Conservation (phyloP, 2,797 vertebrate species). For the Graptemys geographica region DNA sequence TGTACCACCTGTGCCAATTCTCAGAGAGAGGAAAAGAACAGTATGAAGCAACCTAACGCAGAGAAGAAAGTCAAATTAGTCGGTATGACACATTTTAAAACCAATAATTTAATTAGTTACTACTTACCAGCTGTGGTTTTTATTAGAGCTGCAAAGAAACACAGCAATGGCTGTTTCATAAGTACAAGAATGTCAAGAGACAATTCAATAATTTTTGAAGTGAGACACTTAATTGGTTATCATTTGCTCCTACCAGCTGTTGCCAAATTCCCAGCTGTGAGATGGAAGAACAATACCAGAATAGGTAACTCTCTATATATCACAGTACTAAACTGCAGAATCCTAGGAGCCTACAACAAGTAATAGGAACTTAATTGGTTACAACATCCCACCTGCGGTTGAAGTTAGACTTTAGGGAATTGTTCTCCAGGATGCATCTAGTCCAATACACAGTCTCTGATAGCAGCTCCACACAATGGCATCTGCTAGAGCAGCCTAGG, state of each 20-base stretch:
- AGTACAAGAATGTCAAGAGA: not conserved
- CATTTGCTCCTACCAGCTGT: not conserved
- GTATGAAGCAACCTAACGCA: not conserved
- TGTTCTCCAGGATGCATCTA: not conserved
- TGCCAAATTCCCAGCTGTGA: not conserved
- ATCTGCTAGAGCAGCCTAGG: not conserved
- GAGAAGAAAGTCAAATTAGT: not conserved
- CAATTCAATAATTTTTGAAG: not conserved
- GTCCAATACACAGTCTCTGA: accelerated
- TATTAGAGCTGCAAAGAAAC: not conserved
- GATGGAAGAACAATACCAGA: not conserved
- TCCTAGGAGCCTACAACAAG: not conserved
- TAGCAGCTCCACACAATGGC: not conserved
- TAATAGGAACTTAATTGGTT: not conserved
- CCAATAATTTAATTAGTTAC: not conserved
- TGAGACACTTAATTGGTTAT: not conserved
- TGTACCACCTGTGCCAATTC: not conserved
- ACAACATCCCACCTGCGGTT: not conserved
- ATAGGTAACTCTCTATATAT: not conserved
- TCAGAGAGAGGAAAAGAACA: not conserved
- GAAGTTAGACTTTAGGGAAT: not conserved
- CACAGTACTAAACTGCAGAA: accelerated
- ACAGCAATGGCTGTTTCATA: not conserved
- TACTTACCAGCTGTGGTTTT: not conserved
- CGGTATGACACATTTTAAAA: not conserved